phyloP scores from a whole-genome alignment of 1,140 invertebrate genomes.

The Diprion similis region DNA sequence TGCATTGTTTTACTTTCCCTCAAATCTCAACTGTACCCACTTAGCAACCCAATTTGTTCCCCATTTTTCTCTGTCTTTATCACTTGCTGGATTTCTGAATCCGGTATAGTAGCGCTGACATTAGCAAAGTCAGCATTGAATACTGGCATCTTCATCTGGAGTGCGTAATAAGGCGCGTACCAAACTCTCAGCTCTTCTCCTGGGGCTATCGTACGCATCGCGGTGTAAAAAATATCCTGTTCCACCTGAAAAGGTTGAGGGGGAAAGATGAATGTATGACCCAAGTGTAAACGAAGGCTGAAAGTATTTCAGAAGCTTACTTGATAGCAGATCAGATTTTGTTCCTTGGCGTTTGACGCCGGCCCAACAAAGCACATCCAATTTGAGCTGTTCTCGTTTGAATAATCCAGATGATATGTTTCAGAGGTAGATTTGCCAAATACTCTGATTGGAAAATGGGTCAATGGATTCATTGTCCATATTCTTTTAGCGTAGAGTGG shows the following conservation, averaged over 20 bases:
- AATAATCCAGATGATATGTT: conserved; percentile 63
- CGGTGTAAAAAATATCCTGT: conserved; percentile 68
- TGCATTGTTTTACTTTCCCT: background rate
- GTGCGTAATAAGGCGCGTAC: conserved; percentile 64
- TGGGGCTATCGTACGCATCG: conserved; percentile 61
- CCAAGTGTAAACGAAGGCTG: conserved; percentile 4
- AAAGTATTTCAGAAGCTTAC: conserved; percentile 39
- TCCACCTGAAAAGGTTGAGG: conserved; percentile 49
- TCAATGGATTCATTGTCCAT: conserved; percentile 45
- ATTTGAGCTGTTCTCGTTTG: conserved; percentile 65
- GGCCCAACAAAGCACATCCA: conserved; percentile 71
- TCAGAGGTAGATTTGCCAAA: conserved; percentile 24
- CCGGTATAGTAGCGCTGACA: background rate
- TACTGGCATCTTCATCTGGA: conserved; percentile 53
- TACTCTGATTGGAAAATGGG: conserved; percentile 51
- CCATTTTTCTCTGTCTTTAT: background rate
- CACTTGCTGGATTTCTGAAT: conserved; percentile 11
- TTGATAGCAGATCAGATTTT: conserved; percentile 74
- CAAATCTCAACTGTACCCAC: background rate
- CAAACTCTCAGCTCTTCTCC: conserved; percentile 68
- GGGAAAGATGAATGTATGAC: background rate
- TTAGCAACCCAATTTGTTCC: conserved; percentile 6
- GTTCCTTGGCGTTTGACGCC: conserved; percentile 57
- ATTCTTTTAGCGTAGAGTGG: conserved; percentile 57
- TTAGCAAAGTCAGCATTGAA: conserved; percentile 25